Evolutionary conservation across 2,797 vertebrate species (phyloP), one percentile per base, ranked within the genome.

Genomic region (Centropyge bicolor): DNA sequence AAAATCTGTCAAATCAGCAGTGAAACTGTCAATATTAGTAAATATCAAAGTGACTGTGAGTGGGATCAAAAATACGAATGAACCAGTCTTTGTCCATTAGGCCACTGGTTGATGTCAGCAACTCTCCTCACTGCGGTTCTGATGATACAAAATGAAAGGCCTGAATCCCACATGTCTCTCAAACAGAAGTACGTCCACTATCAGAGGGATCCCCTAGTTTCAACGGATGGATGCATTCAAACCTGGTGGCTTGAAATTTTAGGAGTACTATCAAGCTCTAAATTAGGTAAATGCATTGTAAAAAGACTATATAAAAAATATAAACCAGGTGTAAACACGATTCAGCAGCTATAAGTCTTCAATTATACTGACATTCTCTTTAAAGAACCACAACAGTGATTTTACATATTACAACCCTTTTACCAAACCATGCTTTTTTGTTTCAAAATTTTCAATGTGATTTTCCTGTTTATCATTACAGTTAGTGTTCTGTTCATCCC

Each of bases 11-110:
- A 54, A 65, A 57, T 6, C 51, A 49, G 43, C 59, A 41, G 52
- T 41, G 24, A 63, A 74, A 51, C 56, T 69, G 51, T 80, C 65
- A 74, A 63, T 59, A 57, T 35, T 20, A 49, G 51, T 59, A 59
- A 31, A 60, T 70, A 27, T 75, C 60, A 70, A 55, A 55, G 17
- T 68, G 36, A 52, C 22, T 69, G 46, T 22, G 35, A 70, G 38
- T 57, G 52, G 11, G 27, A 52, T 60, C 8, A 19, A 9, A 48
- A 70, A 70, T 70, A 36, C 20, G 52, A 62, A 62, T 73, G 24
- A 5, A 57, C 16, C 17, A 1, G 49, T 55, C 40, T 65, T 46
- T 31, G 12, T 35, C 52, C 52, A 10, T 12, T 6, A 17, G 31
- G 51, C 41, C 59, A 48, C n/a, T 7, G 48, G n/a, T 20, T 61